Evolutionary conservation across 2,888 invertebrate genomes (phyloP).

Genomic region (Catocala fraxini): DNA sequence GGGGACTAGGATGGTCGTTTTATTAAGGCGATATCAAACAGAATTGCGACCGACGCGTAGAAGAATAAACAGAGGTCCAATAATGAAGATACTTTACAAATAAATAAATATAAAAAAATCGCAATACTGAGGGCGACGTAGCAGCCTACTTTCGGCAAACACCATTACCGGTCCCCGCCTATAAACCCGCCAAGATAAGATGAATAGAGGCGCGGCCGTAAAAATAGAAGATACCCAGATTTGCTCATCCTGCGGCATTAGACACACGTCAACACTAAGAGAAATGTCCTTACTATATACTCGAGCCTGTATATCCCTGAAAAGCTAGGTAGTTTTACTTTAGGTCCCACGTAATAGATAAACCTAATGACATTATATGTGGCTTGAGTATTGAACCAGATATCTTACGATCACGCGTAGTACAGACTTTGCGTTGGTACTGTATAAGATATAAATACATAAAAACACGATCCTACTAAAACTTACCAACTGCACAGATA

Average conservation of each 20-base stretch:
- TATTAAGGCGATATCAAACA: constrained; percentile 50
- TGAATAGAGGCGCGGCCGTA: constrained; percentile 67
- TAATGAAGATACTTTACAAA: constrained; percentile 65
- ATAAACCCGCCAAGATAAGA: constrained; percentile 77
- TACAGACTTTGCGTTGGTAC: too few species aligned
- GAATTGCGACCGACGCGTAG: constrained; percentile 47
- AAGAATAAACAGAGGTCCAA: constrained; percentile 51
- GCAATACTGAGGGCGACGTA: constrained; percentile 49
- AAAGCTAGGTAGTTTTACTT: too few species aligned
- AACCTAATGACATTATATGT: too few species aligned
- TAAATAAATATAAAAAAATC: constrained; percentile 66
- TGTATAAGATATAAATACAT: too few species aligned
- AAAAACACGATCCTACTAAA: too few species aligned
- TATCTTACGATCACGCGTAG: too few species aligned
- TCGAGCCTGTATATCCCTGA: too few species aligned
- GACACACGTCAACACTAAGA: constrained; percentile 20
- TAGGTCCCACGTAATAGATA: too few species aligned
- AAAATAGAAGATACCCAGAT: constrained; percentile 68
- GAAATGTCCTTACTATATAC: background rate
- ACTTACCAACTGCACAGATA: too few species aligned
- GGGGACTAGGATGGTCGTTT: constrained; percentile 35
- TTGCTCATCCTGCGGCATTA: constrained; percentile 58
- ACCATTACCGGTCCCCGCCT: constrained; percentile 68
- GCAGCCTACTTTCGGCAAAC: constrained; percentile 63
- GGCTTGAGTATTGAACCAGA: too few species aligned